Evolutionary conservation across 2,113 vertebrate genomes (phyloP).

Genomic region (Lasiurus cinereus): DNA sequence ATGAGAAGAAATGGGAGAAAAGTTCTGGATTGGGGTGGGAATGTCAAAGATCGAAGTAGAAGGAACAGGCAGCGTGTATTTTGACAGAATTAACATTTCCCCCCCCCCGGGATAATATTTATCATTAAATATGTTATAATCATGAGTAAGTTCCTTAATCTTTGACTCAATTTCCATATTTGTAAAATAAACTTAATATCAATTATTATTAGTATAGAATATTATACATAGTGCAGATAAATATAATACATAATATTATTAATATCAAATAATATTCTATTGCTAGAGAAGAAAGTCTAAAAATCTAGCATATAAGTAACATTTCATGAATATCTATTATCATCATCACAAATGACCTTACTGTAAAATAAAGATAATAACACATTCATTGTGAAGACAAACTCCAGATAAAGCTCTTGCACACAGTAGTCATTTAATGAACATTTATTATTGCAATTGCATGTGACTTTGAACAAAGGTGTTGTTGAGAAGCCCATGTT

Average conservation of each 20-base stretch:
- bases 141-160: background rate
- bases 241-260: background rate
- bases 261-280: background rate
- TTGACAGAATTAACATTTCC: background rate
- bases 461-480: background rate
- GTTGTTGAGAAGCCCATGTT: background rate
- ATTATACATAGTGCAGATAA: background rate
- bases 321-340: background rate
- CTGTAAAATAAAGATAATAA: background rate
- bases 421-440: background rate
- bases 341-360: background rate
- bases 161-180: background rate
- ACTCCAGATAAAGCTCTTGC: background rate
- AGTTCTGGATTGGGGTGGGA: background rate
- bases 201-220: background rate
- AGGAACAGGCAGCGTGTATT: background rate
- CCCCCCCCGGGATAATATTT: background rate
- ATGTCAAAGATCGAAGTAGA: background rate
- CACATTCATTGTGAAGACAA: background rate
- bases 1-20: background rate
- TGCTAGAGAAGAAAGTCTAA: background rate
- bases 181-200: constrained; percentile 12
- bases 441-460: background rate
- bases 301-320: background rate
- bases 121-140: background rate